Conservation (phyloP, 1,140 invertebrate genomes). For the Halictus rubicundus region DNA sequence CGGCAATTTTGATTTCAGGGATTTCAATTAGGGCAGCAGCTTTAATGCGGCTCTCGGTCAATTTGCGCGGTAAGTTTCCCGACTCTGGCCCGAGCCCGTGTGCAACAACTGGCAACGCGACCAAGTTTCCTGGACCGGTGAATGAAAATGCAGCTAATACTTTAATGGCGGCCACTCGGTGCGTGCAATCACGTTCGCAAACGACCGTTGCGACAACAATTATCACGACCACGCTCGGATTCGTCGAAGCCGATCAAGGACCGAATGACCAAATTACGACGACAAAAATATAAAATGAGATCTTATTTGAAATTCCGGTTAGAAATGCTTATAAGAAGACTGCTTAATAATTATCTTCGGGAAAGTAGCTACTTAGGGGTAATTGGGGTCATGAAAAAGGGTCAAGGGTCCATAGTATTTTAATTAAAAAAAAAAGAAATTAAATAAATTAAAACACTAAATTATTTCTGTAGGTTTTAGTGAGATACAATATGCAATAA, state of each 20-base stretch:
- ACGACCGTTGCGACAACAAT: neutral
- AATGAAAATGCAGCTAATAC: slow-evolving; percentile 42
- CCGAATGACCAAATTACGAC: too few species aligned
- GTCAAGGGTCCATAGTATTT: too few species aligned
- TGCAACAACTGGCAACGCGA: slow-evolving; percentile 3
- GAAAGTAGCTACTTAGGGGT: too few species aligned
- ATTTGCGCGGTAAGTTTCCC: slow-evolving; percentile 44
- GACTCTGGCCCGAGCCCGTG: slow-evolving; percentile 20
- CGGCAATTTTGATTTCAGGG: slow-evolving; percentile 37
- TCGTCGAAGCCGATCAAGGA: neutral
- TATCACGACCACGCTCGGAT: neutral
- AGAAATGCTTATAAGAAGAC: too few species aligned
- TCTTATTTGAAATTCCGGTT: too few species aligned
- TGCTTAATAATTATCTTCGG: too few species aligned
- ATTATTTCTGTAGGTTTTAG: too few species aligned
- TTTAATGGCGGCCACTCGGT: neutral
- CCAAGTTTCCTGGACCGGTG: slow-evolving; percentile 10
- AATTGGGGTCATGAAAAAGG: too few species aligned
- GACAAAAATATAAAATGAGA: too few species aligned
- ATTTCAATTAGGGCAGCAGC: slow-evolving; percentile 39
- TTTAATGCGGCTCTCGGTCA: slow-evolving; percentile 29
- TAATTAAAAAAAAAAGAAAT: too few species aligned
- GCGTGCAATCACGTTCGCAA: neutral
- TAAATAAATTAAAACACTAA: too few species aligned
- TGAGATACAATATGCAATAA: too few species aligned